Evolutionary conservation across 2,113 vertebrate genomes (phyloP), one percentile per base, ranked within the genome.

Genomic region (Neolamprologus toae): DNA sequence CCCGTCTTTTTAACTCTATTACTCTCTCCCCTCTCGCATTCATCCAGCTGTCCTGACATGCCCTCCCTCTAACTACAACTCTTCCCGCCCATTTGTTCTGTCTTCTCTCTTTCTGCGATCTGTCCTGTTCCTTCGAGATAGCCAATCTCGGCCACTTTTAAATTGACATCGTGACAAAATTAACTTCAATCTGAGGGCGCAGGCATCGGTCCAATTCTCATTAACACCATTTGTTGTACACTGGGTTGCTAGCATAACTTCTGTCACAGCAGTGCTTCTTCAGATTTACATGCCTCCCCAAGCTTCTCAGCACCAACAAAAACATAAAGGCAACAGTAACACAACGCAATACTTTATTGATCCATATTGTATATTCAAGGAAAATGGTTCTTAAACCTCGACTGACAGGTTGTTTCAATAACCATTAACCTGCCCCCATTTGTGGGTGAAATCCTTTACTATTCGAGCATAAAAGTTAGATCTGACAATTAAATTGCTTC

Each of bases 381-480:
- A 47, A 76, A 89, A 86, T 12, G 40, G 33, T 31, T 91, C 37
- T 82, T 81, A 53, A 80, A 66, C 73, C 40, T 47, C 17, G 3
- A 14, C 80, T 81, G 31, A 82, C 45, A 54, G 59, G 59, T 76
- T 33, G 42, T 78, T 82, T 87, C 51, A 16, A 35, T 59, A 57
- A 86, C 57, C 8, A 51, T 35, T 16, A 71, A 85, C 33, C 57
- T 47, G 63, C 55, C 54, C 17, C 63, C 17, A 5, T 82, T 28
- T 37, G 49, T 84, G 61, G 8, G 33, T 87, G 88, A 92, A 90
- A 68, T 59, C 9, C 21, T 89, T 88, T 85, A 78, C 83, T 89
- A 78, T 87, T 86, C 16, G 63, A 86, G 85, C 84, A 81, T 90
- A 82, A 92, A 94, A 92, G 86, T 92, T 84, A 89, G 86, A 81